Base-by-base conservation (phyloP, 2,888 invertebrate species). In the Esperia sulphurella region DNA sequence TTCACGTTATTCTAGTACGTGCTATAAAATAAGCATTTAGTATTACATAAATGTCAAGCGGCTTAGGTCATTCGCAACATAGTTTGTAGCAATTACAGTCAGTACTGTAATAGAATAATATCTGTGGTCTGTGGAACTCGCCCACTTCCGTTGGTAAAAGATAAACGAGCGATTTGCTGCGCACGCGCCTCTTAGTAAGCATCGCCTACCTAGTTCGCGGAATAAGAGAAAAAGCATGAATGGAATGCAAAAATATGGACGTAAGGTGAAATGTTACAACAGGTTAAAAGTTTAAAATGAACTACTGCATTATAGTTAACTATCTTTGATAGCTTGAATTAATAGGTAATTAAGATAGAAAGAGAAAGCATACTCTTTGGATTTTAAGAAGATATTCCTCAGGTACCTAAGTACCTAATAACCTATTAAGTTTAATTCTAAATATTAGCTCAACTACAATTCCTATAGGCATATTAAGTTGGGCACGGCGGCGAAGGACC, bases 81-180 rank as follows among this genome's bases (percentile, higher is more conserved):
- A 52, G 57, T 60, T 58, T 56, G 45, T 51, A 53, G 51, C 50
- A 58, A 64, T 60, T 57, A 57, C 50, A 49, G 46, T 49, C 39
- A 53, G 51, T 50, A 59, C 61, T 61, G 51, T 61, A 69, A 64
- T 60, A 61, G 53, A 63, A 61, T 63, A 61, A 62, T 65, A 64
- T 70, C 64, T 59, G 54, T 44, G 66, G 48, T 70, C 64, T 59
- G 54, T 44, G 67, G 48, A n/a, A 35, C 72, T 68, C 72, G 63
- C 74, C 73, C 65, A 69, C 65, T 73, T 81, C 79, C 79, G 72
- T 44, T 59, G 54, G 45, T 46, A 49, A 50, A 65, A 63, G 71
- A 75, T 74, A 75, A 71, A 67, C 59, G 53, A 38, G 55, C 55
- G 49, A 59, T 57, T 61, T 53, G 57, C 48, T 43, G 53, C 53